A percentile compares a stretch with the other conserved stretches of the same genome.
These are phyloP conservation scores for Poecilia gillii DNA, from an alignment of 2,797 vertebrate genomes.

Conservation along the genomic window DNA sequence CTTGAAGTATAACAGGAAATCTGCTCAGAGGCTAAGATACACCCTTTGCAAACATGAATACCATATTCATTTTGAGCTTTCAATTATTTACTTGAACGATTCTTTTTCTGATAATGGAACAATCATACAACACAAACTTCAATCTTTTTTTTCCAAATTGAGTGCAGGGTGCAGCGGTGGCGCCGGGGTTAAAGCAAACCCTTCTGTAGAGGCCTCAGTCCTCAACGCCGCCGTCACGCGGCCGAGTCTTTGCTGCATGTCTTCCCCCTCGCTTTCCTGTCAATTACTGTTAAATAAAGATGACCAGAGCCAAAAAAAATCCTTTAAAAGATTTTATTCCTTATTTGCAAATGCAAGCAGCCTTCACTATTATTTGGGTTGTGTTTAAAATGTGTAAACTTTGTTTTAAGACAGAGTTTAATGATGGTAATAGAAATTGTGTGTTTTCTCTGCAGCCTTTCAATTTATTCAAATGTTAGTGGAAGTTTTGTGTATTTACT, in stretches of 20 bases:
- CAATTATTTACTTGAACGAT: not conserved
- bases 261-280: too few species aligned
- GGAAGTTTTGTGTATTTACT: not conserved
- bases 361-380: not conserved
- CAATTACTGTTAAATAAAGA: too few species aligned
- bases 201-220: too few species aligned
- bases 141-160: not conserved
- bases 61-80: not conserved
- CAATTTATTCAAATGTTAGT: not conserved
- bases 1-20: not conserved
- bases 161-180: too few species aligned
- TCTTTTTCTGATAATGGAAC: not conserved
- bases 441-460: not conserved
- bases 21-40: not conserved
- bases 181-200: too few species aligned
- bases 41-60: not conserved
- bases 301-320: too few species aligned
- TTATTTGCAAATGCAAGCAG: not conserved
- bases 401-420: not conserved
- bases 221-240: too few species aligned
- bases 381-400: not conserved
- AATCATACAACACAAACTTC: not conserved
- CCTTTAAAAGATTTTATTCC: not conserved
- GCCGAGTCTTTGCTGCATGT: too few species aligned
- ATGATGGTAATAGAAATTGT: not conserved